Percentiles rank a stretch among this genome's conserved stretches.
These are phyloP conservation scores for Uloborus plumipes DNA, from an alignment of 2,888 invertebrate species.

Conservation along the genomic window DNA sequence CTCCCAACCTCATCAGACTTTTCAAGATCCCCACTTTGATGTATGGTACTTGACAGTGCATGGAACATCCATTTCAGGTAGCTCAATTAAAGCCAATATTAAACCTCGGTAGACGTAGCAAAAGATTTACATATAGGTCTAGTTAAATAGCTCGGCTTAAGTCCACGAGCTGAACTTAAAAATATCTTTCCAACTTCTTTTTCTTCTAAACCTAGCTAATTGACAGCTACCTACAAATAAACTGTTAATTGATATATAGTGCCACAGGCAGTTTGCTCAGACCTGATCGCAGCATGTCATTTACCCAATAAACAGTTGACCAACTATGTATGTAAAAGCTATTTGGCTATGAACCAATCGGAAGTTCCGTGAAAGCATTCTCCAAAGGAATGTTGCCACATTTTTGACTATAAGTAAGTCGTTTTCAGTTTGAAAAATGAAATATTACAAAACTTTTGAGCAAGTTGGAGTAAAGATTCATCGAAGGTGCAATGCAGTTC, in stretches of 20 bases:
- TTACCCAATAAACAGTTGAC: constrained; percentile 17
- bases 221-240: constrained; percentile 45
- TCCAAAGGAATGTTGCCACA: too few species aligned
- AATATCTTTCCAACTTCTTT: constrained; percentile 56
- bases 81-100: constrained; percentile 63
- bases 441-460: too few species aligned
- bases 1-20: too few species aligned
- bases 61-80: constrained; percentile 57
- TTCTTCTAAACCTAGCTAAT: constrained; percentile 60
- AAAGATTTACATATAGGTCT: constrained; percentile 54
- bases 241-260: constrained; percentile 35
- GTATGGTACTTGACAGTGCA: constrained; percentile 37
- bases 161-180: constrained; percentile 31
- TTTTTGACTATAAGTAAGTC: too few species aligned
- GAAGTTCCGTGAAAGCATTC: too few species aligned
- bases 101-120: constrained; percentile 59
- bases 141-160: constrained; percentile 47
- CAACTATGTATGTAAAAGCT: constrained; percentile 33
- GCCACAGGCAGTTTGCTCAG: constrained; percentile 38
- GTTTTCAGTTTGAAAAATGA: too few species aligned
- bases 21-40: constrained; percentile 8
- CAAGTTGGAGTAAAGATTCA: too few species aligned
- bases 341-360: too few species aligned
- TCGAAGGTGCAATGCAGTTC: too few species aligned
- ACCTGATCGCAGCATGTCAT: constrained; percentile 32